Conservation (phyloP, 2,113 vertebrate species). For the Phyllostomus discolor region DNA sequence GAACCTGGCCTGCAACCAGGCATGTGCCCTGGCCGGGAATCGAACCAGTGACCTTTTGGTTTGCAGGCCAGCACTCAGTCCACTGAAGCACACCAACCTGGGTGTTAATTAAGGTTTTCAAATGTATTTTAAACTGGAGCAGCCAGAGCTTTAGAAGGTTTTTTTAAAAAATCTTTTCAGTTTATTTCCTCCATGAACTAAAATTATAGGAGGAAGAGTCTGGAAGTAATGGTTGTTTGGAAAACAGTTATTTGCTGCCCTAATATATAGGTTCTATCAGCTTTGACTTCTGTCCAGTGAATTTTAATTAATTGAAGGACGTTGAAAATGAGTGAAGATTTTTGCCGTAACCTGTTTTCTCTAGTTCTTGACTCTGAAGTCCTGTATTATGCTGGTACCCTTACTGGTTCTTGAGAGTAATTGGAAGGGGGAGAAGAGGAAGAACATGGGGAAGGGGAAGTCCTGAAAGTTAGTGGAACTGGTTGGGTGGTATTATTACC, state of each 20-base stretch:
- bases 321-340: conserved; percentile 8
- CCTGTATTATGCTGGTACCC: neutral
- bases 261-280: neutral
- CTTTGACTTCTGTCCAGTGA: neutral
- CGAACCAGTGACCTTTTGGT: no score
- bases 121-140: neutral
- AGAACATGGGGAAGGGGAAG: neutral
- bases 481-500: neutral
- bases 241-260: neutral
- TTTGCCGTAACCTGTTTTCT: conserved; percentile 13
- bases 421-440: conserved; percentile 3
- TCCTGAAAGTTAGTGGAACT: neutral
- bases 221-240: neutral
- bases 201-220: neutral
- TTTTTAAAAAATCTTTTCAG: neutral
- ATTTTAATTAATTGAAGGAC: conserved; percentile 36
- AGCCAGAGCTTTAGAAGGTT: neutral
- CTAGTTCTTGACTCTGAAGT: neutral
- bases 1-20: no score
- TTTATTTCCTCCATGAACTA: conserved; percentile 29
- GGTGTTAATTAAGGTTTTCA: neutral
- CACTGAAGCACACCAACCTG: no score
- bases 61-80: no score
- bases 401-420: conserved; percentile 12
- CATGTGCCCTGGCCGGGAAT: no score